phyloP scores from a whole-genome alignment of 1,140 invertebrate species.

The Steinernema feltiae region DNA sequence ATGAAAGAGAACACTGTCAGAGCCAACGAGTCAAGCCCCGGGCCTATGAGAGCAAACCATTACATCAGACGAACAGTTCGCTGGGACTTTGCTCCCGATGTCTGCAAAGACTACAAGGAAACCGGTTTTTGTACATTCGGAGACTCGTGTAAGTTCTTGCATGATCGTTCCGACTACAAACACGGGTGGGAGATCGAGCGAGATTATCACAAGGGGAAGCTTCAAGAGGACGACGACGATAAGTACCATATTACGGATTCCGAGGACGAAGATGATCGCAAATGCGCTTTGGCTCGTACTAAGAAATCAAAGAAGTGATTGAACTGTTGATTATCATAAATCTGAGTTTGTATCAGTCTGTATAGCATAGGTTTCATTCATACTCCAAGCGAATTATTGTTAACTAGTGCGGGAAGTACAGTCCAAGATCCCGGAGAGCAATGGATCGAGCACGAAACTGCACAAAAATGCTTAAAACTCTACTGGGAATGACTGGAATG shows the following conservation, averaged over 20 bases:
- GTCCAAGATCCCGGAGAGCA: too few relatives aligned
- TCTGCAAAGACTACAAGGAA: conserved; percentile 99
- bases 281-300: conserved; percentile 81
- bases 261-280: conserved; percentile 80
- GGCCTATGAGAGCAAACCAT: conserved; percentile 88
- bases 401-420: too few relatives aligned
- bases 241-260: conserved; percentile 68
- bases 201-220: conserved; percentile 68
- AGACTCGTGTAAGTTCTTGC: conserved; percentile 95
- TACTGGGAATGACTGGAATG: too few relatives aligned
- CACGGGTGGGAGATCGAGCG: conserved; percentile 94
- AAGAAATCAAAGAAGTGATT: conserved; percentile 84
- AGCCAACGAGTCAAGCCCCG: conserved; percentile 63
- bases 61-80: conserved; percentile 86
- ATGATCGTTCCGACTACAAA: conserved; percentile 95
- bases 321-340: too few relatives aligned
- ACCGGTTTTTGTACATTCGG: conserved; percentile 99
- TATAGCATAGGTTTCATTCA: too few relatives aligned
- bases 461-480: too few relatives aligned
- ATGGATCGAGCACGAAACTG: too few relatives aligned
- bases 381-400: too few relatives aligned
- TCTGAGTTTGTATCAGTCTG: too few relatives aligned
- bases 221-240: conserved; percentile 66
- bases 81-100: conserved; percentile 99
- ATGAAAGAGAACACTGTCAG: conserved; percentile 83